phyloP scores from a whole-genome alignment of 2,797 vertebrate genomes.

The Sebastes aleutianus region DNA sequence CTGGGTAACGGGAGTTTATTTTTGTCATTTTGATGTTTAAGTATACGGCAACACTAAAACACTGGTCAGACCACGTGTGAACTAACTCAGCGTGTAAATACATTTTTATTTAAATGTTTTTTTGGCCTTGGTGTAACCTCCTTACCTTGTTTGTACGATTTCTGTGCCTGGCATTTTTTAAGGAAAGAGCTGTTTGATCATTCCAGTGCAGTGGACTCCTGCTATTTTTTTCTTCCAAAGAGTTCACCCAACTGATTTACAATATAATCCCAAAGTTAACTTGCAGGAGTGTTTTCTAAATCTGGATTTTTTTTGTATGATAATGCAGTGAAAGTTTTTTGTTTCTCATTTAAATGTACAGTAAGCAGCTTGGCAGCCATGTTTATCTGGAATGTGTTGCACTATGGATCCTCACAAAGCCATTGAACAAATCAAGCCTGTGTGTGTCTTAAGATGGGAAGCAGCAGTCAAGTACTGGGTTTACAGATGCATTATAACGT shows the following conservation, averaged over 20 bases:
- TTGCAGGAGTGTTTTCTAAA: slow-evolving; percentile 30
- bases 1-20: slow-evolving; percentile 12
- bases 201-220: slow-evolving; percentile 62
- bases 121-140: slow-evolving; percentile 60
- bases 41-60: slow-evolving; percentile 80
- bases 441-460: slow-evolving; percentile 39
- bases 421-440: slow-evolving; percentile 75
- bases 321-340: slow-evolving; percentile 21
- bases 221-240: slow-evolving; percentile 45
- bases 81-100: slow-evolving; percentile 70
- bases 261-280: slow-evolving; percentile 45
- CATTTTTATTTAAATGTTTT: slow-evolving; percentile 69
- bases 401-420: slow-evolving; percentile 74
- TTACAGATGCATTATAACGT: slow-evolving; percentile 37
- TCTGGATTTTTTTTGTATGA: slow-evolving; percentile 44
- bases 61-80: slow-evolving; percentile 65
- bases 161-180: slow-evolving; percentile 60
- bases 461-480: slow-evolving; percentile 43
- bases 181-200: slow-evolving; percentile 54
- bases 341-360: slow-evolving; percentile 29
- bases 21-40: slow-evolving; percentile 46
- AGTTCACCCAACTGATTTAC: slow-evolving; percentile 50
- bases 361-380: slow-evolving; percentile 45
- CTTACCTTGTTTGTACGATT: slow-evolving; percentile 56
- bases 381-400: slow-evolving; percentile 65